These are phyloP conservation scores for Oncopodura yosiiana DNA, from an alignment of 1,140 invertebrate genomes.

Conservation along the genomic window DNA sequence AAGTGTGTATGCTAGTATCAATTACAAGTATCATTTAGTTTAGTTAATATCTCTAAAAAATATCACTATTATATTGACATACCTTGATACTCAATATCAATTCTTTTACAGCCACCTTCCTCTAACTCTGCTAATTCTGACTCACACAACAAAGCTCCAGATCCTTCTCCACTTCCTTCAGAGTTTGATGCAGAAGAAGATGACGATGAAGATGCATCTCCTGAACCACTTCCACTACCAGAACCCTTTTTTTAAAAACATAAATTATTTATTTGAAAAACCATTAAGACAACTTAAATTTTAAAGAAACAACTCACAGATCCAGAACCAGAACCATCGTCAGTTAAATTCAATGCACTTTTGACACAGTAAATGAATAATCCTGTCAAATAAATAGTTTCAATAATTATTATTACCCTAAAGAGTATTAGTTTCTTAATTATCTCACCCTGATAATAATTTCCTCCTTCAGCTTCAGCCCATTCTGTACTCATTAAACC, in stretches of 20 bases:
- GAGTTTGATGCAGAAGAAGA: background rate
- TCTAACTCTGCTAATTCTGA: background rate
- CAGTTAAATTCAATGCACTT: constrained; percentile 17
- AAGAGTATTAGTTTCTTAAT: background rate
- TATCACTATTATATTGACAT: background rate
- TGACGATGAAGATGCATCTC: background rate
- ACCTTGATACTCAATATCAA: constrained; percentile 12
- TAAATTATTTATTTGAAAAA: background rate
- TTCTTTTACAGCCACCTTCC: constrained; percentile 5
- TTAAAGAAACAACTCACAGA: too few species aligned
- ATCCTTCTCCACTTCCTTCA: constrained; percentile 8
- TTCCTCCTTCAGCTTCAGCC: constrained; percentile 8
- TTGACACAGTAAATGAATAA: constrained; percentile 19
- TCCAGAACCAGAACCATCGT: constrained; percentile 3
- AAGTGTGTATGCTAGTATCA: constrained; percentile 12
- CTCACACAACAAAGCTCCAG: background rate
- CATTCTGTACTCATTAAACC: constrained; percentile 22
- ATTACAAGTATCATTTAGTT: background rate
- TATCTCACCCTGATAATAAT: constrained; percentile 18
- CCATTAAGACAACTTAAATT: background rate
- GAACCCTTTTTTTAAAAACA: background rate
- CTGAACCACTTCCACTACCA: background rate
- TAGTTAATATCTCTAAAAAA: background rate
- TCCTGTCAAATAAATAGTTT: constrained; percentile 1
- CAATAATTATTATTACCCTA: background rate